Conservation (phyloP, 2,113 vertebrate genomes). For the Chlamydotis undulata region DNA sequence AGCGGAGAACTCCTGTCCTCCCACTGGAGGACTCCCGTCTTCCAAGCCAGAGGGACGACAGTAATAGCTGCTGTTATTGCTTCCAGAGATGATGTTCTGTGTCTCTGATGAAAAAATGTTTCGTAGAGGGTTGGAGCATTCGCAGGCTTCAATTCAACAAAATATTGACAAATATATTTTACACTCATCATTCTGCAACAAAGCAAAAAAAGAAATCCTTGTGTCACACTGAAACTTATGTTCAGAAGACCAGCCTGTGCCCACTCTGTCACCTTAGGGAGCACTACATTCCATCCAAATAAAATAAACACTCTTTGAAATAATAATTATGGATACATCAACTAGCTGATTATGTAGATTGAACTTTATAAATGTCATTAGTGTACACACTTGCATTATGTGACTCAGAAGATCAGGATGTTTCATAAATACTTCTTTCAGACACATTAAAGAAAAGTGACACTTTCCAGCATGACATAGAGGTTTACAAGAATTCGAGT, state of each 20-base stretch:
- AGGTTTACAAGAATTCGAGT: neutral
- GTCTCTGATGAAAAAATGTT: conserved; percentile 1
- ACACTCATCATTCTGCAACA: neutral
- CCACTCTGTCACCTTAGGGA: neutral
- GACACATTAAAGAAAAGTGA: neutral
- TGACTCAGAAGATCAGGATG: neutral
- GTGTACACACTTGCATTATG: neutral
- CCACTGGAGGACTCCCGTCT: neutral
- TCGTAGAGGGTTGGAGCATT: neutral
- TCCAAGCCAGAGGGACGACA: neutral
- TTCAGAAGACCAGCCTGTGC: neutral
- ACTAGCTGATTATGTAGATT: neutral
- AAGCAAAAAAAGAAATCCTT: neutral
- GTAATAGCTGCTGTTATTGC: neutral
- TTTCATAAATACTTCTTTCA: neutral
- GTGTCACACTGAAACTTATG: neutral
- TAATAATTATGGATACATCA: neutral
- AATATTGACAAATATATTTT: conserved; percentile 16
- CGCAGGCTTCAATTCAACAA: neutral
- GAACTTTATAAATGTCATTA: neutral
- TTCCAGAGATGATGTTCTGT: neutral
- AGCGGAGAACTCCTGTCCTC: neutral
- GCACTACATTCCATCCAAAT: neutral
- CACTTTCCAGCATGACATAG: neutral
- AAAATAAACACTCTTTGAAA: neutral